phyloP scores from a whole-genome alignment of 2,113 vertebrate genomes.

The Seriola aureovittata region DNA sequence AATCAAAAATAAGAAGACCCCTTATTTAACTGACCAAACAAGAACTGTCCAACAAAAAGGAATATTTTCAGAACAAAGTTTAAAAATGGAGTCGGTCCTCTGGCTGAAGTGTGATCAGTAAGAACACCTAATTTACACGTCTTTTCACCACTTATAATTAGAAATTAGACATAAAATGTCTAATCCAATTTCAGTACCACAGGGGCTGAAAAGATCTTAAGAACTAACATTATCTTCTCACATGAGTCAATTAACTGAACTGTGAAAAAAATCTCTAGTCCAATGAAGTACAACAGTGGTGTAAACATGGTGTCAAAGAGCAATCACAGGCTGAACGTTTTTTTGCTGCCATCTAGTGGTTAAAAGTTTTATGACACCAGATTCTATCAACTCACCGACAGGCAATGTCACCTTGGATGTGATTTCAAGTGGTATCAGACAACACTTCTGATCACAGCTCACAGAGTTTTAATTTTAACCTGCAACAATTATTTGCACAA shows the following conservation, averaged over 20 bases:
- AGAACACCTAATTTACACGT: not conserved
- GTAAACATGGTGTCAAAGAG: not conserved
- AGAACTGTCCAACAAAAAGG: not conserved
- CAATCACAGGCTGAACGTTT: not conserved
- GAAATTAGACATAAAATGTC: not conserved
- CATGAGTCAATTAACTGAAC: not conserved
- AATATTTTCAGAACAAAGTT: not conserved
- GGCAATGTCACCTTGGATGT: constrained; percentile 61
- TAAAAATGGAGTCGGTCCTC: not conserved
- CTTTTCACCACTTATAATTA: not conserved
- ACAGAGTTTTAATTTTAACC: not conserved
- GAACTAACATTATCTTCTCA: not conserved
- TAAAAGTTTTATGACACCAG: not conserved
- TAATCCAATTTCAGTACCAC: not conserved
- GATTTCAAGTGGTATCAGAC: not conserved
- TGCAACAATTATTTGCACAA: too few relatives aligned
- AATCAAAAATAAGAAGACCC: not conserved
- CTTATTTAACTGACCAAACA: not conserved
- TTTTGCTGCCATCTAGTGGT: constrained; percentile 62
- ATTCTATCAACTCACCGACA: not conserved
- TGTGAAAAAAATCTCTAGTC: not conserved
- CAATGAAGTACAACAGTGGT: not conserved
- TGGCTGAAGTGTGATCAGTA: not conserved
- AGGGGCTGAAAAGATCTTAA: not conserved
- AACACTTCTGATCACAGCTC: not conserved